Evolutionary conservation across 2,113 vertebrate species (phyloP).

Genomic region (Scomber scombrus): DNA sequence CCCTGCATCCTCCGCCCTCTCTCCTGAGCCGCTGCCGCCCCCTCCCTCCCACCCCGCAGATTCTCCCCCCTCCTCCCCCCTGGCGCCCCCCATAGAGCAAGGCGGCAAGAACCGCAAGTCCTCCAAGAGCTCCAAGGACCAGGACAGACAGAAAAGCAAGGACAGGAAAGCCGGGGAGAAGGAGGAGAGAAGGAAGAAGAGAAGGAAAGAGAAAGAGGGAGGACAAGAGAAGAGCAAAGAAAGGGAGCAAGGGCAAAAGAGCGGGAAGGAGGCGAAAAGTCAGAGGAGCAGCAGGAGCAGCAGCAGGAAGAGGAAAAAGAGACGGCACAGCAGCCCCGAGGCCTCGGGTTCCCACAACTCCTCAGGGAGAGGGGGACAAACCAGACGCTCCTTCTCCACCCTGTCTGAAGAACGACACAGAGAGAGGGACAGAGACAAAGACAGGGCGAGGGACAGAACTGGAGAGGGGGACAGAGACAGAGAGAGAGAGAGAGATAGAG

Average conservation of each 20-base stretch:
- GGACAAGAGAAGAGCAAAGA: constrained; percentile 66
- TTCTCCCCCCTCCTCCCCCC: constrained; percentile 55
- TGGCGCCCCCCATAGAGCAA: constrained; percentile 48
- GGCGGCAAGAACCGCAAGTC: constrained; percentile 71
- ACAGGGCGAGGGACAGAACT: constrained; percentile 29
- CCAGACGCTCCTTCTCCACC: constrained; percentile 76
- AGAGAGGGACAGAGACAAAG: constrained; percentile 59
- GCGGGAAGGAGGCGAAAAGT: constrained; percentile 58
- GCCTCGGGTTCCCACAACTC: constrained; percentile 64
- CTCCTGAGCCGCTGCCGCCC: constrained; percentile 57
- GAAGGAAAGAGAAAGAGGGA: constrained; percentile 70
- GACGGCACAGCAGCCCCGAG: constrained; percentile 74
- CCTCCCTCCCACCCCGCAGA: constrained; percentile 52
- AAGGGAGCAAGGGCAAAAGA: constrained; percentile 48
- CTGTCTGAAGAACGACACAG: constrained; percentile 72
- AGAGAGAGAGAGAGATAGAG: constrained; percentile 74
- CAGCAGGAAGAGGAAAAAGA: constrained; percentile 81
- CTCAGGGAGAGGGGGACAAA: constrained; percentile 48
- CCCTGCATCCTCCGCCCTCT: constrained; percentile 74
- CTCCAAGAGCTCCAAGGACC: constrained; percentile 80
- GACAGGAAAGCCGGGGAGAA: constrained; percentile 74
- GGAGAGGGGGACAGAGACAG: constrained; percentile 46
- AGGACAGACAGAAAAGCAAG: constrained; percentile 77
- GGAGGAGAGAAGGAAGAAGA: constrained; percentile 74
- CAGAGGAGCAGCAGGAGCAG: constrained; percentile 78